Evolutionary conservation across 2,113 vertebrate species (phyloP), one percentile per base, ranked within the genome.

Genomic region (Neogobius melanostomus): DNA sequence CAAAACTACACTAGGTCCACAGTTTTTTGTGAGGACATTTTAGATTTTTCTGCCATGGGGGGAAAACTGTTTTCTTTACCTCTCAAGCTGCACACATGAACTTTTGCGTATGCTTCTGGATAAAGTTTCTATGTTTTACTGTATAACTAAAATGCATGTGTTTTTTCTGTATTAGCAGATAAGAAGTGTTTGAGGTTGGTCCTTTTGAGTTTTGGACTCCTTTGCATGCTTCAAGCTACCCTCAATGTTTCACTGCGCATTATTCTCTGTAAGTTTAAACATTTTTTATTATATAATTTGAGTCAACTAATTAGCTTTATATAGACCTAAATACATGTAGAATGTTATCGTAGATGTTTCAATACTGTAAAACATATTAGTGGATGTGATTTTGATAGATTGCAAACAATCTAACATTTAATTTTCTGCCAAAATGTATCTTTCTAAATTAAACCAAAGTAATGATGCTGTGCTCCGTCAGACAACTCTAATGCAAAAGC

Each of bases 191-290:
- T 36, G 15, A 72, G 12, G 62, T 2, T 75, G 42, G 47, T 88
- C 43, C 75, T 28, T 48, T 53, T 88, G 43, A 77, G 66, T 42
- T 74, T 89, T 51, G 81, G 82, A 61, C 64, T 89, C 8, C 62
- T 88, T 49, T 89, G 84, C 63, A 28, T 88, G 14, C 57, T 85
- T 1, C 85, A 86, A 77, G 82, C 52, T 62, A 54, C 52, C 17
- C 17, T 84, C 47, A 89, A 88, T 47, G 54, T 86, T 17, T 74
- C 61, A 10, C 66, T 89, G 17, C 81, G 62, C 44, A 52, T 83
- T 61, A 11, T 46, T 52, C 0, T 52, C 17, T 45, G 84, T 86
- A 57, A 79, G 82, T 82, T 56, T 56, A 28, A 6, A 11, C 17
- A 9, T 3, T 36, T 36, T 36, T 36, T 36, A 36, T 21, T 36